Evolutionary conservation across 2,113 vertebrate genomes (phyloP).

Genomic region (Fregata magnificens): DNA sequence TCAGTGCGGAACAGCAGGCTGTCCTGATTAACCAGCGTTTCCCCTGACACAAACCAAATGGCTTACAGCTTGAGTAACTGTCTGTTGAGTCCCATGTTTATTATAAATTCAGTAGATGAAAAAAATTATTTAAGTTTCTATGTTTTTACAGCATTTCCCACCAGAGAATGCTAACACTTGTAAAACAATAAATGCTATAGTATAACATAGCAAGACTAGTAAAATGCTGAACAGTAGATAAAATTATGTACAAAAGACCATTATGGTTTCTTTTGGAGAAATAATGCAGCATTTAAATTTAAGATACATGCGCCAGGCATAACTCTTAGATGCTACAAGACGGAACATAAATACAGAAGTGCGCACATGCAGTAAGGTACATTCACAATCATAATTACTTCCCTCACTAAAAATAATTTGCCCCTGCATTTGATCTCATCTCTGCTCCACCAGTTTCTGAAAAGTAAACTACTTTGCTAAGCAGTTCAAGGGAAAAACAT

Average conservation of each 20-base stretch:
- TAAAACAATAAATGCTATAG: constrained; percentile 37
- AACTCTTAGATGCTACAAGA: not conserved
- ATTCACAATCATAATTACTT: not conserved
- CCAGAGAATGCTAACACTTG: constrained; percentile 12
- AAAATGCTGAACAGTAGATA: constrained; percentile 48
- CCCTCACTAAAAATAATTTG: not conserved
- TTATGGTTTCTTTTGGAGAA: constrained; percentile 31
- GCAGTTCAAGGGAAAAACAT: not conserved
- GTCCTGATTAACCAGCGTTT: constrained; percentile 2
- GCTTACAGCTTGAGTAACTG: constrained; percentile 27
- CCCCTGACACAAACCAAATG: constrained; percentile 52
- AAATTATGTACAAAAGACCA: constrained; percentile 34
- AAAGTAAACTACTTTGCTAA: not conserved
- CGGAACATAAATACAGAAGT: not conserved
- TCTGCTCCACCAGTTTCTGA: not conserved
- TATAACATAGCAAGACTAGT: not conserved
- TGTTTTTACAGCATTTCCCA: constrained; percentile 44
- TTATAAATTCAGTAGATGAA: constrained; percentile 49
- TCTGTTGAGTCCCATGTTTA: constrained; percentile 32
- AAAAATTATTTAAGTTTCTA: constrained; percentile 33
- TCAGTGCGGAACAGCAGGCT: constrained; percentile 28
- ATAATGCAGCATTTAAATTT: constrained; percentile 13
- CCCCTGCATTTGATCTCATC: not conserved
- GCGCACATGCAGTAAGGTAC: not conserved
- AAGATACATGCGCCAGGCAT: not conserved